Evolutionary conservation across 2,797 vertebrate genomes (phyloP).

Genomic region (Gambusia yucatana): DNA sequence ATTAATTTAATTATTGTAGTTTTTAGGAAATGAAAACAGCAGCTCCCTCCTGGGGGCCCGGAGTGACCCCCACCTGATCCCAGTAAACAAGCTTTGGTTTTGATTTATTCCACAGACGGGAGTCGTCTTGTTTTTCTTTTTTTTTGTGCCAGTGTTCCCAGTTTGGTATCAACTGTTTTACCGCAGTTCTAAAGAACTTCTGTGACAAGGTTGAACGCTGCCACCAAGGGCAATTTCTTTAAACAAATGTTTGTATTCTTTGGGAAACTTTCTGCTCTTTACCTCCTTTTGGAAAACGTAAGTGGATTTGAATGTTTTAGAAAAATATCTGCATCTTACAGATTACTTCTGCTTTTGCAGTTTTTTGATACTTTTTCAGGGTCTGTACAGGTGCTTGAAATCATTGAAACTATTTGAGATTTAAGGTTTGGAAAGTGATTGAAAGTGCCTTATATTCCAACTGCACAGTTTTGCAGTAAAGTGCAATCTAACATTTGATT

Average conservation of each 20-base stretch:
- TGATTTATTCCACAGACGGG: conserved; percentile 51
- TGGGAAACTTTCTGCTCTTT: background rate
- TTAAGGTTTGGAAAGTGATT: too few relatives aligned
- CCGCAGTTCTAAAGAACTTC: background rate
- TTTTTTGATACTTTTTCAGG: background rate
- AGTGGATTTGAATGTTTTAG: background rate
- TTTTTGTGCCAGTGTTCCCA: conserved; percentile 48
- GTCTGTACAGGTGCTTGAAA: too few relatives aligned
- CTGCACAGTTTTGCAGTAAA: too few relatives aligned
- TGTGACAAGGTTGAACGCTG: background rate
- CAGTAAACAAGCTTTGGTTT: conserved; percentile 26
- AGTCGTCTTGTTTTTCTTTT: conserved; percentile 10
- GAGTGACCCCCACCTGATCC: background rate
- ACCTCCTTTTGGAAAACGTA: background rate
- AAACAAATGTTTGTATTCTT: background rate
- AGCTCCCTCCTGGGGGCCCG: conserved; percentile 36
- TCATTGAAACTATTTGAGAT: too few relatives aligned
- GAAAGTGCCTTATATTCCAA: too few relatives aligned
- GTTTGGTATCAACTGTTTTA: background rate
- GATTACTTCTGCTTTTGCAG: background rate
- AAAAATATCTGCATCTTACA: background rate
- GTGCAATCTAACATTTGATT: too few relatives aligned
- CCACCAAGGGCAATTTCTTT: conserved; percentile 3
- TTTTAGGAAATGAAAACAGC: conserved; percentile 38
- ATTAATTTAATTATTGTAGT: conserved; percentile 29